Percentiles rank a stretch among this genome's conserved stretches.
Evolutionary conservation across 2,113 vertebrate species (phyloP).

Genomic region (Xerus inauris): DNA sequence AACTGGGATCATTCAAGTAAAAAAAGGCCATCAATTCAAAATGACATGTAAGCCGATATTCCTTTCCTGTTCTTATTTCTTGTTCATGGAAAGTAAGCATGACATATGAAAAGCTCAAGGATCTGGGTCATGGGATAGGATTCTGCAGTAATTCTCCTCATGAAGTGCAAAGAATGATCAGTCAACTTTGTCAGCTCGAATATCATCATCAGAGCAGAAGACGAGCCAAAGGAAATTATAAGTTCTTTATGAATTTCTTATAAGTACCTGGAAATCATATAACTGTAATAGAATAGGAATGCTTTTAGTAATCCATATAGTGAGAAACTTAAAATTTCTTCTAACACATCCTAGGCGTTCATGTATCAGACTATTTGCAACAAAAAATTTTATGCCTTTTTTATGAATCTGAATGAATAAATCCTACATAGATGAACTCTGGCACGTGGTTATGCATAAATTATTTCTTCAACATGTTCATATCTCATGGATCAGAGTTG

Average conservation of each 20-base stretch:
- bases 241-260: constrained; percentile 40
- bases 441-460: background rate
- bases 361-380: background rate
- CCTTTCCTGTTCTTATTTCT: constrained; percentile 27
- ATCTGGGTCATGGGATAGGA: background rate
- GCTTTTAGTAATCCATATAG: background rate
- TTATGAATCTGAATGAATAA: background rate
- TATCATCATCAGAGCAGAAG: background rate
- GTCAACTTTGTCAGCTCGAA: constrained; percentile 30
- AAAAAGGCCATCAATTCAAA: constrained; percentile 38
- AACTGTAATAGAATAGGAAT: background rate
- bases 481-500: background rate
- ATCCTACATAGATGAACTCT: background rate
- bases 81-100: background rate
- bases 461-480: background rate
- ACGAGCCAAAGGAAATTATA: background rate
- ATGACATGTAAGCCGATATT: background rate
- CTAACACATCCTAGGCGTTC: background rate
- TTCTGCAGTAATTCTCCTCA: constrained; percentile 42
- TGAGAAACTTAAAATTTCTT: background rate
- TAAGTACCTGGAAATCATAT: background rate
- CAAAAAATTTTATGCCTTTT: background rate
- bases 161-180: constrained; percentile 4
- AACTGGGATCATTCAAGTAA: background rate
- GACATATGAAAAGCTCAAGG: background rate